A percentile compares a stretch with the other conserved stretches of the same genome.
These are phyloP conservation scores for Phyllostomus hastatus DNA, from an alignment of 2,113 vertebrate genomes.

Conservation along the genomic window DNA sequence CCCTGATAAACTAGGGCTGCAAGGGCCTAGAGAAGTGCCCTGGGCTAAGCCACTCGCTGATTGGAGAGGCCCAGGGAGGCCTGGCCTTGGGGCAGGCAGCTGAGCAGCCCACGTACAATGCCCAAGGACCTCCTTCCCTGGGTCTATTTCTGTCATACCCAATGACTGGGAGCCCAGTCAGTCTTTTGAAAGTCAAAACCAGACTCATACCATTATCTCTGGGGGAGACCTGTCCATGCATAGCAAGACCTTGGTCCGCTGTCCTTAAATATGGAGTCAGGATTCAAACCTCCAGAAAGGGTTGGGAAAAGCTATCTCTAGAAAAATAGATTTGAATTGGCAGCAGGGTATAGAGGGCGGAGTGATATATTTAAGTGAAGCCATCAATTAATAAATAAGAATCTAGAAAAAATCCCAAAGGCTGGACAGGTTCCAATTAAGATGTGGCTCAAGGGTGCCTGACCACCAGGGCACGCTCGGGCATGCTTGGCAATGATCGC, in stretches of 20 bases:
- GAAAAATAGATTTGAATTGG: not conserved
- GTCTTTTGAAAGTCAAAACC: not conserved
- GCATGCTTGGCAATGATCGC: not conserved
- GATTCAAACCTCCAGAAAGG: not conserved
- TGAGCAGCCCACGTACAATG: accelerated
- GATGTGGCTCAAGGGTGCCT: too few species aligned
- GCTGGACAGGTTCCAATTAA: not conserved
- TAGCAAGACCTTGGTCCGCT: not conserved
- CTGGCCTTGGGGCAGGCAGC: not conserved
- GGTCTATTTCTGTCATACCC: not conserved
- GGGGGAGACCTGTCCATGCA: not conserved
- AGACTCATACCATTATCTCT: not conserved
- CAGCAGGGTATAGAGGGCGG: not conserved
- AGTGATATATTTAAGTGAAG: not conserved
- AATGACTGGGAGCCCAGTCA: not conserved
- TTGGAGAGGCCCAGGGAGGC: not conserved
- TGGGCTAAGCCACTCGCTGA: not conserved
- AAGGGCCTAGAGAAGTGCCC: not conserved
- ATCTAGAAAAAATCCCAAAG: not conserved
- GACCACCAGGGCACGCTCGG: accelerated
- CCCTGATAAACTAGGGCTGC: not conserved
- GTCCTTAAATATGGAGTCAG: not conserved
- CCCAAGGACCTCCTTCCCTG: not conserved
- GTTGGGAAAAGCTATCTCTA: not conserved
- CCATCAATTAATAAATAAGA: not conserved